Evolutionary conservation across 2,797 vertebrate species (phyloP).

Genomic region (Megaceryle alcyon): DNA sequence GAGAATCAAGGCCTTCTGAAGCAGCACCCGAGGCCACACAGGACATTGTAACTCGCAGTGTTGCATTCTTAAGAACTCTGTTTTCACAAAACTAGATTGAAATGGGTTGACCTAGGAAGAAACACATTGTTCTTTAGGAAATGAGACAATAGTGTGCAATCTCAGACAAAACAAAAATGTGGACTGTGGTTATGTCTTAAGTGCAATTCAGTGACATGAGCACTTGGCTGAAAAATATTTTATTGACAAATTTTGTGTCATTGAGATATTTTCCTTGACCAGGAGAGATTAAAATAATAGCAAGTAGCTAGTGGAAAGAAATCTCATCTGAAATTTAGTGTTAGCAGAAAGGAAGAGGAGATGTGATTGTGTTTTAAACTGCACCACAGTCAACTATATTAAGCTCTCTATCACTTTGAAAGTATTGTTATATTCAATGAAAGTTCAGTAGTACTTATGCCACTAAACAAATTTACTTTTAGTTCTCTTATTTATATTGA

Average conservation of each 20-base stretch:
- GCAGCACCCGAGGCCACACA: neutral
- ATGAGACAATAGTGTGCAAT: neutral
- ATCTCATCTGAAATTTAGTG: neutral
- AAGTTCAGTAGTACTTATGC: neutral
- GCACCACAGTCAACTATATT: neutral
- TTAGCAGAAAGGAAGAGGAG: neutral
- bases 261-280: neutral
- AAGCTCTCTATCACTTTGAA: neutral
- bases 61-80: neutral
- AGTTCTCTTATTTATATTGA: neutral
- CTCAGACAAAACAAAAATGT: neutral
- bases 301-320: neutral
- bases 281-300: neutral
- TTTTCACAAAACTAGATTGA: neutral
- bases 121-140: neutral
- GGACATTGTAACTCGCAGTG: neutral
- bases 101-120: neutral
- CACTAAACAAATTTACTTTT: neutral
- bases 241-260: neutral
- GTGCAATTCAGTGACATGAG: neutral
- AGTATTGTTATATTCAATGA: neutral
- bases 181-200: neutral
- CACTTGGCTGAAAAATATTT: neutral
- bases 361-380: neutral
- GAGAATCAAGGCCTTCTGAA: neutral